Percentiles rank a stretch among this genome's conserved stretches.
Conservation (phyloP, 1,140 invertebrate genomes). For the Probaryconus sp. region DNA sequence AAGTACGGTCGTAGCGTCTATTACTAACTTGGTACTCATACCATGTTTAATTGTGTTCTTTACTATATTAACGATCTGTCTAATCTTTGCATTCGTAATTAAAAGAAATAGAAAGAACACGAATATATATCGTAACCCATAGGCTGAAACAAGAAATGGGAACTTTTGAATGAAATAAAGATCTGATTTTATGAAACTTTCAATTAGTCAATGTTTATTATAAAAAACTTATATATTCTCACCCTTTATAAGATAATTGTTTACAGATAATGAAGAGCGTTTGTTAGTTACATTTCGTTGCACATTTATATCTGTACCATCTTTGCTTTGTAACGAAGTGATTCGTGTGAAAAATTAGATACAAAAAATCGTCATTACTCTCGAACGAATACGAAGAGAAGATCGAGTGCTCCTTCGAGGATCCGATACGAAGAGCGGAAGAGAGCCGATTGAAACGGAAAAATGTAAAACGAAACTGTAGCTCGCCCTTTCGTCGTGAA, state of each 20-base stretch:
- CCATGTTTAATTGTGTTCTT: too few relatives aligned
- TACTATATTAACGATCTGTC: too few relatives aligned
- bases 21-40: too few relatives aligned
- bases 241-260: not conserved
- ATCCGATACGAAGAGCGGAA: slow-evolving; percentile 61
- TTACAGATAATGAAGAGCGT: slow-evolving; percentile 21
- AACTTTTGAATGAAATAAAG: too few relatives aligned
- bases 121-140: too few relatives aligned
- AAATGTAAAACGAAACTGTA: slow-evolving; percentile 67
- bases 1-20: too few relatives aligned
- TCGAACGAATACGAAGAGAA: slow-evolving; percentile 41
- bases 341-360: slow-evolving; percentile 35
- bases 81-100: too few relatives aligned
- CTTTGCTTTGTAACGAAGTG: slow-evolving; percentile 44
- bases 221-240: too few relatives aligned
- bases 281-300: slow-evolving; percentile 28
- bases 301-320: slow-evolving; percentile 10
- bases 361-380: slow-evolving; percentile 55
- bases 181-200: too few relatives aligned
- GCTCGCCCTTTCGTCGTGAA: slow-evolving; percentile 48
- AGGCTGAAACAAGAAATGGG: too few relatives aligned
- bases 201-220: too few relatives aligned
- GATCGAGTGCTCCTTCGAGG: slow-evolving; percentile 53
- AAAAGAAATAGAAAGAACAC: too few relatives aligned
- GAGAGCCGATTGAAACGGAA: slow-evolving; percentile 59